Evolutionary conservation across 2,888 invertebrate species (phyloP), one percentile per base, ranked within the genome.

Genomic region (Schrankia costaestrigalis): DNA sequence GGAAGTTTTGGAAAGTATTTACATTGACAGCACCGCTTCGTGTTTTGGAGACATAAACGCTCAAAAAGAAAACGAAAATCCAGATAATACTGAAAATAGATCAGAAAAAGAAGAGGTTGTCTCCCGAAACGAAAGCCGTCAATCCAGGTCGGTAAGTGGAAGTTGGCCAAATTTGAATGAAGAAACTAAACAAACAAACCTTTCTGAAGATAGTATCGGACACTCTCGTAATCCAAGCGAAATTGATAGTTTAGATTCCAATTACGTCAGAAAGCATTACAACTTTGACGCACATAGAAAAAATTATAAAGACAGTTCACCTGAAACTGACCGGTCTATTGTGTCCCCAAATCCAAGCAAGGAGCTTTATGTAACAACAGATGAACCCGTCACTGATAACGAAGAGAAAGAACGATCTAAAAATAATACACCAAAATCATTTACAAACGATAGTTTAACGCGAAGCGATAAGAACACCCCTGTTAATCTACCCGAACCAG

Each of bases 181-280:
- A 57, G 85, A 86, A 46, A 54, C 66, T 27, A 86, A 85, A 60
- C 81, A 71, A 46, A 78, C 68, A 31, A 79, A 82, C 52, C 65
- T 80, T 31, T 84, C 85, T n/a, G 87, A 89, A 72, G 88, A 86
- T 41, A 86, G 86, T 43, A 79, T 87, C 34, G 78, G 82, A 2
- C 84, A 84, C 53, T 88, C 89, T 9, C 80, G 85, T 10, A 88
- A 88, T 46, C 88, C 85, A 19, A 89, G 89, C 57, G 90, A 90
- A 72, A 87, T 89, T 39, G 90, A 90, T 56, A 90, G 90, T 64
- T 73, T 90, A 54, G 90, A 90, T 68, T 90, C 90, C 1, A 90
- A 90, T 59, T 90, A 88, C 74, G 88, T 90, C 23, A 82, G 90
- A 54, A 90, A 89, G 66, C 87, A 89, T 59, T 89, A 89, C 35